Conservation (phyloP, 2,113 vertebrate genomes). For the Sphaerodactylus townsendi region DNA sequence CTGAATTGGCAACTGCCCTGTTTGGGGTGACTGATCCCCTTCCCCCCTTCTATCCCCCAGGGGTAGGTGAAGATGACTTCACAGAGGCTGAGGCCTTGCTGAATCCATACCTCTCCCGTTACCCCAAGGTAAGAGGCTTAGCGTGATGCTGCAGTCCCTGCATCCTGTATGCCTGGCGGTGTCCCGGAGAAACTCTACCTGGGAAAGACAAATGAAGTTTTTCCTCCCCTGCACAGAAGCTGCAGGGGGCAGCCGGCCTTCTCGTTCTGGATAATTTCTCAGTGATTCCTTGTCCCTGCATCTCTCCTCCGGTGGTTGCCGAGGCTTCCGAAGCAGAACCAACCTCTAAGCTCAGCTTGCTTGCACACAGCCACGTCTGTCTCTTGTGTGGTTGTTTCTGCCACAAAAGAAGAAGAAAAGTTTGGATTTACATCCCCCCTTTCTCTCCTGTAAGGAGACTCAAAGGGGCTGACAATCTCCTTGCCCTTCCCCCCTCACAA, state of each 20-base stretch:
- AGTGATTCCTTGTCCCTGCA: too few species aligned
- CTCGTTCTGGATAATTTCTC: too few species aligned
- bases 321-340: too few species aligned
- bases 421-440: too few species aligned
- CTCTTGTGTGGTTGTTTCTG: too few species aligned
- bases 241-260: background rate
- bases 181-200: background rate
- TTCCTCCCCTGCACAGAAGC: background rate
- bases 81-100: constrained; percentile 86
- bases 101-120: constrained; percentile 85
- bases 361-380: too few species aligned
- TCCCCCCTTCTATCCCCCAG: constrained; percentile 57
- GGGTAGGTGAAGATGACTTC: constrained; percentile 88
- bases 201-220: background rate
- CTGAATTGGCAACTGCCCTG: background rate
- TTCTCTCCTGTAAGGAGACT: too few species aligned
- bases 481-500: too few species aligned
- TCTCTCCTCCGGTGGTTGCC: too few species aligned
- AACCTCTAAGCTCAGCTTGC: too few species aligned
- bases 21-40: background rate
- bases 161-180: background rate
- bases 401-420: too few species aligned
- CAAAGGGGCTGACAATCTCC: too few species aligned
- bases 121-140: constrained; percentile 79
- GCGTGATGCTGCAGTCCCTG: background rate